phyloP scores from a whole-genome alignment of 92 coral and sea anemone genomes.

The Diadumene lineata region DNA sequence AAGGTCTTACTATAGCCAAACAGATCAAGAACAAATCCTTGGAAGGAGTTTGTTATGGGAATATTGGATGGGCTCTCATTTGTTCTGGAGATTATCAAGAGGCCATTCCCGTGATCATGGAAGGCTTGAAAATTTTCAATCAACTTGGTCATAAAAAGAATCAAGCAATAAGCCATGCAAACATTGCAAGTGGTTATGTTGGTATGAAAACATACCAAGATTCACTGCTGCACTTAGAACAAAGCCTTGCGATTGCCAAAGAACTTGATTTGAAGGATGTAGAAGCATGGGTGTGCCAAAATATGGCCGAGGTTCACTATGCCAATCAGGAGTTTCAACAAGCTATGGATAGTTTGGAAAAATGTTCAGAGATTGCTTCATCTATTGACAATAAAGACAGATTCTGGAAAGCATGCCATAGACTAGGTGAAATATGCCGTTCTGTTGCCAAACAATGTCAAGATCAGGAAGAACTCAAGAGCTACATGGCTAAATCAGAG shows the following conservation, averaged over 20 bases:
- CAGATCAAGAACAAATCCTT: not conserved
- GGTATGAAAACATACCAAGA: not conserved
- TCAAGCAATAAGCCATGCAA: not conserved
- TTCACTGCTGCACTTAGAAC: not conserved
- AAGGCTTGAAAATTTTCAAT: not conserved
- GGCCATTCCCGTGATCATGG: not conserved
- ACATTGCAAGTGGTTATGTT: constrained; percentile 1
- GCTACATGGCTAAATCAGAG: not conserved
- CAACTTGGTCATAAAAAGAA: not conserved
- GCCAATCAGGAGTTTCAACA: not conserved
- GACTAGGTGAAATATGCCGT: constrained; percentile 10
- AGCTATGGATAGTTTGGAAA: not conserved
- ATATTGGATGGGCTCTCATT: not conserved
- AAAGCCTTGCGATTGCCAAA: constrained; percentile 10
- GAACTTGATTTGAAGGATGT: not conserved
- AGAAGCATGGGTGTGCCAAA: not conserved
- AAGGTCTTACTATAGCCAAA: constrained; percentile 1
- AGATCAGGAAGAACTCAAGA: not conserved
- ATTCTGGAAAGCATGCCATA: not conserved
- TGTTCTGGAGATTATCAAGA: constrained; percentile 4
- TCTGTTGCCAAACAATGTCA: not conserved
- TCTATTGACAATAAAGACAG: constrained; percentile 8
- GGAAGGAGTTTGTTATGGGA: not conserved
- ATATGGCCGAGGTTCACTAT: not conserved
- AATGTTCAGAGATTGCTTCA: constrained; percentile 2